Conservation (phyloP, 1,140 invertebrate genomes). For the Heliothis virescens region DNA sequence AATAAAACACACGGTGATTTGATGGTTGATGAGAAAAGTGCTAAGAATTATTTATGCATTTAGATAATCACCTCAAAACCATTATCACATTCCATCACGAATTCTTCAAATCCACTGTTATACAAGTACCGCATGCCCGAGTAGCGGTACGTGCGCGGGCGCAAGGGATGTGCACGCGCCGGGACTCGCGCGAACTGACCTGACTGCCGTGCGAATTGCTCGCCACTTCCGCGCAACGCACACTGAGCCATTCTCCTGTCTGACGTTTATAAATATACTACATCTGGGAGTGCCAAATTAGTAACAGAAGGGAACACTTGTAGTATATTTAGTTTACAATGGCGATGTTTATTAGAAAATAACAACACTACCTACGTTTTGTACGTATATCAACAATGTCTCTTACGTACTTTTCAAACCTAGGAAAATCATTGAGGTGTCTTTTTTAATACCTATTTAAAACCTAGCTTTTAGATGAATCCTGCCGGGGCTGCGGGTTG, state of each 20-base stretch:
- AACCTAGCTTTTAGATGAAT: too few species aligned
- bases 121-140: slow-evolving; percentile 73
- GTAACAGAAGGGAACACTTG: slow-evolving; percentile 56
- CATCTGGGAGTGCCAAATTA: slow-evolving; percentile 69
- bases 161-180: slow-evolving; percentile 33
- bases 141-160: background rate
- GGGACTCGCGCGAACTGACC: slow-evolving; percentile 48
- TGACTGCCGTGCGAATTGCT: slow-evolving; percentile 50
- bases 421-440: too few species aligned
- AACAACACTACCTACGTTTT: background rate
- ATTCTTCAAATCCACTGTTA: slow-evolving; percentile 73
- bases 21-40: slow-evolving; percentile 15
- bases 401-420: too few species aligned
- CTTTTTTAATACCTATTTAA: too few species aligned
- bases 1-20: background rate
- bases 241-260: slow-evolving; percentile 73
- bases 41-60: slow-evolving; percentile 2
- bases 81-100: slow-evolving; percentile 78
- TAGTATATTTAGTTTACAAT: slow-evolving; percentile 63
- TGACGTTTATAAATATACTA: slow-evolving; percentile 78
- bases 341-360: background rate
- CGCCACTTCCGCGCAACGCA: slow-evolving; percentile 57
- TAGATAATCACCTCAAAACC: slow-evolving; percentile 75
- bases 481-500: too few species aligned
- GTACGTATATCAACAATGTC: too few species aligned